Percentiles rank a stretch among this genome's conserved stretches.
phyloP scores from a whole-genome alignment of 2,113 vertebrate species.

The Cygnus buccinator region DNA sequence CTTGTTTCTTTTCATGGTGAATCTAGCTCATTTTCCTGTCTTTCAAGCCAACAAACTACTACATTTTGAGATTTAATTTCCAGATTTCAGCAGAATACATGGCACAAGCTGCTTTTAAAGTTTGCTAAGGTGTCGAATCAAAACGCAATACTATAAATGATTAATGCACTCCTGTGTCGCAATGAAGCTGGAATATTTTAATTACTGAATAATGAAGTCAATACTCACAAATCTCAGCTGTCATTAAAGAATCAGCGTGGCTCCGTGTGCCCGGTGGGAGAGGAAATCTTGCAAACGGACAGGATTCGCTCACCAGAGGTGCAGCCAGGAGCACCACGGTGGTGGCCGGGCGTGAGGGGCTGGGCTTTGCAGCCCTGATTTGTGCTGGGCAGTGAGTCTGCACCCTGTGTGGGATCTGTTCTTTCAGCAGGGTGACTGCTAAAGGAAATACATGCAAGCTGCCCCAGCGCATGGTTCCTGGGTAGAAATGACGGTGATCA shows the following conservation, averaged over 20 bases:
- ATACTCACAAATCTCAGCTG: constrained; percentile 20
- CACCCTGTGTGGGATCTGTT: background rate
- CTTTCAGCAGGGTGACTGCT: background rate
- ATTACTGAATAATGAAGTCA: constrained; percentile 45
- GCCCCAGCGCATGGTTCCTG: rapidly evolving
- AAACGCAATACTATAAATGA: background rate
- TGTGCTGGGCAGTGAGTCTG: background rate
- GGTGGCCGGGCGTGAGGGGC: rapidly evolving
- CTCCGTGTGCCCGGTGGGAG: background rate
- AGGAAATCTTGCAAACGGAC: background rate
- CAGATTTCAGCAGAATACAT: background rate
- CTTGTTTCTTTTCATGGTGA: background rate
- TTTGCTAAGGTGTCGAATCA: background rate
- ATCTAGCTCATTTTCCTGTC: background rate
- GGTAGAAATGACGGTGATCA: background rate
- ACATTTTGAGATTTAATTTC: background rate
- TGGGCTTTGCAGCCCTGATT: background rate
- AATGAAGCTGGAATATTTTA: background rate
- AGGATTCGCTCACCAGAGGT: background rate
- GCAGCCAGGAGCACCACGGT: rapidly evolving
- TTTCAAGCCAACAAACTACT: background rate
- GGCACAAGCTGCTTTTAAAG: background rate
- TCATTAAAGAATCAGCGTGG: background rate
- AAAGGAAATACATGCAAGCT: background rate
- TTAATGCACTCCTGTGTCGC: background rate